Evolutionary conservation across 2,888 invertebrate genomes (phyloP), one percentile per base, ranked within the genome.

Genomic region (Arrhopalites spinosus): DNA sequence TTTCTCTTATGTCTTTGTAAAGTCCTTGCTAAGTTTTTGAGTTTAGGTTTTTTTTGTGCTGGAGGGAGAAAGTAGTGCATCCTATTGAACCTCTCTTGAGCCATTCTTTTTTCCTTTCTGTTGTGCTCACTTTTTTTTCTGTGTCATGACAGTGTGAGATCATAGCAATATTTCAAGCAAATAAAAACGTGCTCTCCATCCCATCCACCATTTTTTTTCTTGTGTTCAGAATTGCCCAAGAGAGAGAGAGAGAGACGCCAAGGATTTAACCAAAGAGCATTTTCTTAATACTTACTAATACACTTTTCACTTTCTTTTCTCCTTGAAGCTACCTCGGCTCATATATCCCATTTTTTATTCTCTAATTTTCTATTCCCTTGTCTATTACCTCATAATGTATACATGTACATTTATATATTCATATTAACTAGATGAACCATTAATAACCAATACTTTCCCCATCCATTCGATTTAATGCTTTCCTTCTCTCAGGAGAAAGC

Each of bases 81-180:
- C 53, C 53, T 53, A 8, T 20, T 36, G 5, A 3, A 7, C 36
- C 36, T 36, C 36, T 50, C 50, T 50, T 50, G 8, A 50, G 50
- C 50, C 50, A 15, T 3, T 50, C 17, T 50, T 15, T 50, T 15
- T 17, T n/a, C 13, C 61, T 61, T 25, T 61, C 61, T 25, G 23
- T 27, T 25, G 7, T 15, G 3, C 50, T 50, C 43, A 8, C 20
- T 29, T 20, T 50, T 20, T 23, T 59, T 36, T 72, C 63, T 72
- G 72, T 63, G 45, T 72, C 63, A 30, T 72, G 72, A 72, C 72
- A 72, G 72, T 72, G 72, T 72, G 72, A 72, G 72, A 72, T 72
- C 72, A 72, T 72, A 61, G 13, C 72, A 59, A 72, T 72, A 72
- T 72, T 72, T 72, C 13, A 43, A 59, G 71, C 36, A 72, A 72